phyloP scores from a whole-genome alignment of 1,140 invertebrate species.

The Rhynchophorus ferrugineus region DNA sequence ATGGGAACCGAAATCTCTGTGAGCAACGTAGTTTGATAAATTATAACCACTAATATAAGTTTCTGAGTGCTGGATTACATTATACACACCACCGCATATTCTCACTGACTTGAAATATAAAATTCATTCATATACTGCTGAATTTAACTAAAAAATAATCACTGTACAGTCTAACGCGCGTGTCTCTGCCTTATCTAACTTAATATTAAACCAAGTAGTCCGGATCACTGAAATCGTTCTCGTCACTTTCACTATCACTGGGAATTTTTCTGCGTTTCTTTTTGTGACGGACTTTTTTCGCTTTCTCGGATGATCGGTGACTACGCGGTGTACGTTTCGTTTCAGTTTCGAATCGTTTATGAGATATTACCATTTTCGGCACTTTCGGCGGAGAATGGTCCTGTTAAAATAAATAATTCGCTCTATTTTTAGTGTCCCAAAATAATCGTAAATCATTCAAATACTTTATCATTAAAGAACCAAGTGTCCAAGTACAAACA shows the following conservation, averaged over 20 bases:
- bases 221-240: slow-evolving; percentile 62
- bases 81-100: slow-evolving; percentile 6
- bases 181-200: slow-evolving; percentile 5
- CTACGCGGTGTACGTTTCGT: slow-evolving; percentile 47
- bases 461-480: too few relatives aligned
- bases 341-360: slow-evolving; percentile 43
- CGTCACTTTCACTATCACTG: slow-evolving; percentile 48
- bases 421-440: too few relatives aligned
- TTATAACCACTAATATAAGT: slow-evolving; percentile 14
- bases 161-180: slow-evolving; percentile 28
- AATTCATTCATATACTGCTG: not conserved
- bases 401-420: slow-evolving; percentile 5
- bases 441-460: too few relatives aligned
- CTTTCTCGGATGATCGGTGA: slow-evolving; percentile 52
- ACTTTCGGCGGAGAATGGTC: slow-evolving; percentile 42
- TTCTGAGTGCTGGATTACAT: slow-evolving; percentile 12
- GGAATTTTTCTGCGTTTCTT: slow-evolving; percentile 56
- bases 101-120: slow-evolving; percentile 1
- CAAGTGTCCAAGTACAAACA: too few relatives aligned
- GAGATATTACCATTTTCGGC: slow-evolving; percentile 42
- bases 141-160: slow-evolving; percentile 26
- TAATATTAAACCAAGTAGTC: slow-evolving; percentile 50
- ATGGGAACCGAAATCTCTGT: slow-evolving; percentile 27
- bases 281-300: slow-evolving; percentile 61
- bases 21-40: slow-evolving; percentile 14